Evolutionary conservation across 2,113 vertebrate genomes (phyloP).

Genomic region (Cephalophus harveyi): DNA sequence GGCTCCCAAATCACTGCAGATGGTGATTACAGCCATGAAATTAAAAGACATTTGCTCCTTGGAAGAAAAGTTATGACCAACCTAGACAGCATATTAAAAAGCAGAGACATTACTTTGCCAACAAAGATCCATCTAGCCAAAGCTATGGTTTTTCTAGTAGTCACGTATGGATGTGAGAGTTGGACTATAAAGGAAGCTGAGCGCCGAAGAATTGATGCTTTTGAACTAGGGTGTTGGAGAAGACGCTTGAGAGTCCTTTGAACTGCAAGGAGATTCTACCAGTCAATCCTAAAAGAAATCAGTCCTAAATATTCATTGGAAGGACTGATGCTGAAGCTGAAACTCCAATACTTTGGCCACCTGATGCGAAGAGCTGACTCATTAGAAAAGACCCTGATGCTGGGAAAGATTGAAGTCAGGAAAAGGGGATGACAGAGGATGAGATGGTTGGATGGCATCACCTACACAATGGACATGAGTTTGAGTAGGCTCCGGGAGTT

Average conservation of each 20-base stretch:
- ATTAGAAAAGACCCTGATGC: not conserved
- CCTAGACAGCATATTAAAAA: not conserved
- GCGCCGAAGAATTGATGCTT: not conserved
- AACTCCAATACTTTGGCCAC: not conserved
- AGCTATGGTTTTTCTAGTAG: not conserved
- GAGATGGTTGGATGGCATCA: not conserved
- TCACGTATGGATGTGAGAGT: not conserved
- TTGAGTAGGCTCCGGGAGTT: not conserved
- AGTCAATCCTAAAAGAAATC: not conserved
- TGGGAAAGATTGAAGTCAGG: not conserved
- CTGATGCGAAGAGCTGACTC: not conserved
- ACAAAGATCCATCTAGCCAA: not conserved
- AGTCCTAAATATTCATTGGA: not conserved
- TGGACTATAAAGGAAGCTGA: not conserved
- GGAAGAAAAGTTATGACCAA: not conserved
- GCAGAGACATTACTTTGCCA: not conserved
- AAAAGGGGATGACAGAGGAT: not conserved
- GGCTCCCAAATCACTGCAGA: not conserved
- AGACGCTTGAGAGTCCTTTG: not conserved
- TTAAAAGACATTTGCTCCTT: not conserved
- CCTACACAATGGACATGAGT: not conserved
- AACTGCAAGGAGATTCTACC: not conserved
- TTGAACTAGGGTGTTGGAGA: not conserved
- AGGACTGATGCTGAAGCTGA: not conserved
- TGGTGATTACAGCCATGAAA: not conserved